Percentiles rank a stretch among this genome's conserved stretches.
Evolutionary conservation across 2,797 vertebrate species (phyloP).

Genomic region (Furcifer pardalis): DNA sequence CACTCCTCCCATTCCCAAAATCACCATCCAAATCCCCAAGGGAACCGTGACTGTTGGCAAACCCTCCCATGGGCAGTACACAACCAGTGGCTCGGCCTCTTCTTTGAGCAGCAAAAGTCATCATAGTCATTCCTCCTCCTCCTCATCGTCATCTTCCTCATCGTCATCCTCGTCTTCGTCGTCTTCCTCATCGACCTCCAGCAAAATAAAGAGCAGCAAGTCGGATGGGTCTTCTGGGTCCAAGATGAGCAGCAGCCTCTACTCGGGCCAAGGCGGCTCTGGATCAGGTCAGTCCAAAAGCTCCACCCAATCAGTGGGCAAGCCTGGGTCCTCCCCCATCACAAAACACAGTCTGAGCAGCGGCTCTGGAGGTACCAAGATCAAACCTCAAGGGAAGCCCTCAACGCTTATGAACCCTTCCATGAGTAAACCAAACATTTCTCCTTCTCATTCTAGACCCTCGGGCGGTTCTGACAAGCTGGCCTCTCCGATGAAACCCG

Average conservation of each 20-base stretch:
- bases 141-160: conserved; percentile 83
- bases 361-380: conserved; percentile 85
- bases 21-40: conserved; percentile 97
- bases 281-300: conserved; percentile 88
- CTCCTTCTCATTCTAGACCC: conserved; percentile 95
- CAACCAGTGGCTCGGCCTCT: conserved; percentile 81
- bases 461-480: conserved; percentile 90
- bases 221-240: conserved; percentile 88
- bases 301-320: conserved; percentile 91
- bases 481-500: conserved; percentile 94
- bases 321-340: conserved; percentile 94
- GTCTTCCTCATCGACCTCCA: conserved; percentile 85
- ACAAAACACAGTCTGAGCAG: conserved; percentile 93
- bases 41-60: conserved; percentile 94
- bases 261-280: conserved; percentile 82
- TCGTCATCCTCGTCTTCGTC: conserved; percentile 85
- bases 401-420: conserved; percentile 94
- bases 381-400: conserved; percentile 95
- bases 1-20: conserved; percentile 96
- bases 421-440: conserved; percentile 95
- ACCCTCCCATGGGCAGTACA: conserved; percentile 93
- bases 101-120: conserved; percentile 94
- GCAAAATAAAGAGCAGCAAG: conserved; percentile 94
- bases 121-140: conserved; percentile 93
- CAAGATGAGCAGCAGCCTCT: conserved; percentile 86